Evolutionary conservation across 2,113 vertebrate genomes (phyloP).

Genomic region (Corydoras sp.): DNA sequence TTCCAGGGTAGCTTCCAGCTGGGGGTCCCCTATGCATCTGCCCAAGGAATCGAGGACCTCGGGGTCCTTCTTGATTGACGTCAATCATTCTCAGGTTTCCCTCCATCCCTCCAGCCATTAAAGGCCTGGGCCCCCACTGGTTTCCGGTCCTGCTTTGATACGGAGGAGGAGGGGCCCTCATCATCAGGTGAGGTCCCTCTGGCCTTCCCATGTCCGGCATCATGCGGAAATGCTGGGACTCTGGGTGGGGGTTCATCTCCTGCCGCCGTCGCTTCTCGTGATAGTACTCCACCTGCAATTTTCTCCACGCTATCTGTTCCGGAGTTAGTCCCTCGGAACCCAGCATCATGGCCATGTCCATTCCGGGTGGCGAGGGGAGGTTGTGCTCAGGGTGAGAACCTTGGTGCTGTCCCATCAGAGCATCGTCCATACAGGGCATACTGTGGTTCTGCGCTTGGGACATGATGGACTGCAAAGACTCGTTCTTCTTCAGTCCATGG

Average conservation of each 20-base stretch:
- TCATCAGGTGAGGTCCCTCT: slow-evolving; percentile 66
- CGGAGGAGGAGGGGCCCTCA: slow-evolving; percentile 88
- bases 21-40: slow-evolving; percentile 67
- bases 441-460: slow-evolving; percentile 82
- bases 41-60: slow-evolving; percentile 62
- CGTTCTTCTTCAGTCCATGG: slow-evolving; percentile 79
- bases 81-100: slow-evolving; percentile 62
- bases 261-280: slow-evolving; percentile 92
- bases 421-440: slow-evolving; percentile 72
- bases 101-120: slow-evolving; percentile 60
- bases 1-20: slow-evolving; percentile 77
- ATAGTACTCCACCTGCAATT: slow-evolving; percentile 94
- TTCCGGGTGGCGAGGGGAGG: slow-evolving; percentile 61
- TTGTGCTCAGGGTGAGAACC: slow-evolving; percentile 63
- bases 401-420: slow-evolving; percentile 62
- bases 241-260: slow-evolving; percentile 77
- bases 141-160: slow-evolving; percentile 95
- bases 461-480: slow-evolving; percentile 58
- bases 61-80: slow-evolving; percentile 67
- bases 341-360: slow-evolving; percentile 84
- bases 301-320: slow-evolving; percentile 93
- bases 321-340: slow-evolving; percentile 86
- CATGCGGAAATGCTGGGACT: slow-evolving; percentile 81
- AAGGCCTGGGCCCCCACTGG: slow-evolving; percentile 73
- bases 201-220: slow-evolving; percentile 74